Evolutionary conservation across 2,113 vertebrate genomes (phyloP).

Genomic region (Lampris incognitus): DNA sequence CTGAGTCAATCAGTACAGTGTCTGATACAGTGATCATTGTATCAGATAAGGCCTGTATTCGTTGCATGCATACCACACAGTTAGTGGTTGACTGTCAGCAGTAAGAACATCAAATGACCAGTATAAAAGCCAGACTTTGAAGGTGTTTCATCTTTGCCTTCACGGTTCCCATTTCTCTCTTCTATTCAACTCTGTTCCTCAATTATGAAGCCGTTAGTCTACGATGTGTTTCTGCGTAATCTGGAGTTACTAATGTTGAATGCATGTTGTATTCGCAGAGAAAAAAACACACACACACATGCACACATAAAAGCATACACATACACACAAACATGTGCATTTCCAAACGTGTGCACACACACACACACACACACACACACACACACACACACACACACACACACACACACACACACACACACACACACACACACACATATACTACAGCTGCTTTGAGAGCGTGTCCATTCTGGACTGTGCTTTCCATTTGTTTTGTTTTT

Average conservation of each 20-base stretch:
- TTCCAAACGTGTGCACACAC: not conserved
- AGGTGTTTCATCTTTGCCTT: not conserved
- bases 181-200: slow-evolving; percentile 5
- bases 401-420: not conserved
- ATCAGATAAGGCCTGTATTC: not conserved
- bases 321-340: too few species aligned
- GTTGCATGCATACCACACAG: not conserved
- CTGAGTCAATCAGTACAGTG: not conserved
- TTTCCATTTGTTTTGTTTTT: not conserved
- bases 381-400: not conserved
- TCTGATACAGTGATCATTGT: not conserved
- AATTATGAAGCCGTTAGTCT: not conserved
- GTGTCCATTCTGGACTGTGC: not conserved
- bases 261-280: not conserved
- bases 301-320: too few species aligned
- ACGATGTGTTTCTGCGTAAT: slow-evolving; percentile 2
- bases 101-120: not conserved
- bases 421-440: not conserved
- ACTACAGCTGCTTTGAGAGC: not conserved
- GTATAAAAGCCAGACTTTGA: not conserved
- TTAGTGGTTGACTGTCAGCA: not conserved
- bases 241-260: not conserved
- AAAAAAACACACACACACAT: too few species aligned
- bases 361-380: not conserved
- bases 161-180: too few species aligned